phyloP scores from a whole-genome alignment of 2,888 invertebrate species.

The Drosophila borealis region DNA sequence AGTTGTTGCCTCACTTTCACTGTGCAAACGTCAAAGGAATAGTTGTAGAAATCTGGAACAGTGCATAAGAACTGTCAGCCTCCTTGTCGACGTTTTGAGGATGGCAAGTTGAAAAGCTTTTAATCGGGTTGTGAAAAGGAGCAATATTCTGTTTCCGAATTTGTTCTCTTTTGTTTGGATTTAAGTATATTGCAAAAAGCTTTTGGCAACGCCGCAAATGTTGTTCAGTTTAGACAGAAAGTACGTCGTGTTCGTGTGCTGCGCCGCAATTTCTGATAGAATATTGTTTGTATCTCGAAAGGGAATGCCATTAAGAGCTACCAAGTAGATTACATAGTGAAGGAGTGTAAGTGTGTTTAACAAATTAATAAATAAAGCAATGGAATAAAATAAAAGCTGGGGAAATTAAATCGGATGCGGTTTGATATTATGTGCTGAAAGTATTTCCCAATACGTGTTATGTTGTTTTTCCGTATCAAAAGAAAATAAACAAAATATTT shows the following conservation, averaged over 20 bases:
- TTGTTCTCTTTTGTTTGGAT: slow-evolving; percentile 11
- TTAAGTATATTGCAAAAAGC: slow-evolving; percentile 34
- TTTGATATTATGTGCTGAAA: slow-evolving; percentile 10
- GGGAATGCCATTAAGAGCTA: slow-evolving; percentile 42
- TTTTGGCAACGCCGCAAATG: slow-evolving; percentile 58
- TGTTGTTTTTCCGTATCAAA: too few relatives aligned
- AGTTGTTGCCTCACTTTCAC: slow-evolving; percentile 50
- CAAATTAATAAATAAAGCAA: slow-evolving; percentile 28
- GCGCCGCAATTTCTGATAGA: slow-evolving; percentile 23
- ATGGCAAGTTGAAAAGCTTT: slow-evolving; percentile 26
- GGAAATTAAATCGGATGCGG: slow-evolving; percentile 35
- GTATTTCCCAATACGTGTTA: slow-evolving; percentile 1
- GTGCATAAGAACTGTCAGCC: slow-evolving; percentile 13
- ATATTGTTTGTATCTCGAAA: slow-evolving; percentile 27
- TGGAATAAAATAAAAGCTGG: slow-evolving; percentile 19
- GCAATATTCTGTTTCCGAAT: slow-evolving; percentile 23
- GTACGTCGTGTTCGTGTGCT: slow-evolving; percentile 61
- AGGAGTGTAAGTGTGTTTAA: slow-evolving; percentile 28
- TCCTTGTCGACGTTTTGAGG: slow-evolving; percentile 9
- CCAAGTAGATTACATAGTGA: slow-evolving; percentile 27
- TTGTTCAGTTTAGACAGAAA: slow-evolving; percentile 68
- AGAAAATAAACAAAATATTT: neutral
- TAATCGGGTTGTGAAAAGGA: slow-evolving; percentile 11
- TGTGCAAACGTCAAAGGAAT: slow-evolving; percentile 35
- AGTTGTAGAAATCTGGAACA: slow-evolving; percentile 37